Conservation (phyloP, 2,797 vertebrate genomes). For the Sternotherus odoratus region DNA sequence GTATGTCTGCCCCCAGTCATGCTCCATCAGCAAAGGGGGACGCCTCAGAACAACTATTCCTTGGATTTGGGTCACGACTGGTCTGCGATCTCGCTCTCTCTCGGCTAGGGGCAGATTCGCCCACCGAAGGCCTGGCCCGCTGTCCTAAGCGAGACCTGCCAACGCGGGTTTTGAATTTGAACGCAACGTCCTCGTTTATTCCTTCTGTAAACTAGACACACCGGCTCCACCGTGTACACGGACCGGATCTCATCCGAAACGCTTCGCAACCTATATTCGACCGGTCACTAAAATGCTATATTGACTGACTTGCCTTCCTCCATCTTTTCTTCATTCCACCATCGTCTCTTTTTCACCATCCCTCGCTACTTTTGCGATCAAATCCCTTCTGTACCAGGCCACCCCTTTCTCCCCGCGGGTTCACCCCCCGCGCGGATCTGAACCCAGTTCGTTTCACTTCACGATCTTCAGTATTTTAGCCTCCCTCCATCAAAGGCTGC, state of each 20-base stretch:
- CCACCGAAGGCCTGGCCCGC: neutral
- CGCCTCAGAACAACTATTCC: neutral
- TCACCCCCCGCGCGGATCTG: conserved; percentile 38
- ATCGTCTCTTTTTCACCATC: neutral
- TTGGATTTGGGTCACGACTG: neutral
- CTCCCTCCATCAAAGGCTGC: conserved; percentile 71
- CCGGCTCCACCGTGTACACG: neutral
- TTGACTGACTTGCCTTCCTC: neutral
- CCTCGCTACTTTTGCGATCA: neutral
- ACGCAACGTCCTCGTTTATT: neutral
- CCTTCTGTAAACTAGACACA: neutral
- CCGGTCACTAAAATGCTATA: no score
- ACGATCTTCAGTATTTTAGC: conserved; percentile 38
- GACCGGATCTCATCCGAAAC: neutral
- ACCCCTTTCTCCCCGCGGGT: conserved; percentile 56
- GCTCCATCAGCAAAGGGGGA: neutral
- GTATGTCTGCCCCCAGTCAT: neutral
- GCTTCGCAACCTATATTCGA: neutral
- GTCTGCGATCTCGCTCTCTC: neutral
- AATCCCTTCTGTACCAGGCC: no score
- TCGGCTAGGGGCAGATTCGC: neutral
- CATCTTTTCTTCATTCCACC: neutral
- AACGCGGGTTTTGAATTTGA: neutral
- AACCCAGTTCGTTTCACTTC: conserved; percentile 67
- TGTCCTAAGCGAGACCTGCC: neutral